Evolutionary conservation across 2,888 invertebrate genomes (phyloP).

Genomic region (Linnaemya tessellans): DNA sequence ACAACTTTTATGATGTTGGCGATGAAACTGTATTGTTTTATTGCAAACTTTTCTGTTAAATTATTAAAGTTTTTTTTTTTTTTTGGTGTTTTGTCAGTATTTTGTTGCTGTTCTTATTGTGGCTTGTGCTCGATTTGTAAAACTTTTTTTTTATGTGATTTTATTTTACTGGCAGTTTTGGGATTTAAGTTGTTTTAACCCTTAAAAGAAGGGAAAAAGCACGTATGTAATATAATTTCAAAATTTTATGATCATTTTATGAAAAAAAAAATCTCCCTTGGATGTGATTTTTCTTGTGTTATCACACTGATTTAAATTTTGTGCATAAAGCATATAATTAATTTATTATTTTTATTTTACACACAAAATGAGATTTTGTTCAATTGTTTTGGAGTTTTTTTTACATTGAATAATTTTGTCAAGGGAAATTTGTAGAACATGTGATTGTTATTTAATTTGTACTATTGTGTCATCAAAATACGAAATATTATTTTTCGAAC

Average conservation of each 20-base stretch:
- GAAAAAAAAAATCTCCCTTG: background rate
- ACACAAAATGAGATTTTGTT: too few species aligned
- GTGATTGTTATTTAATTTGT: too few species aligned
- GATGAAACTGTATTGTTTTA: slow-evolving; percentile 10
- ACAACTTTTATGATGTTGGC: slow-evolving; percentile 43
- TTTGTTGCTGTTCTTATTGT: background rate
- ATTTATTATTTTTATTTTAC: too few species aligned
- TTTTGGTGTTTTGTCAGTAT: background rate
- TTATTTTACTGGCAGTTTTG: background rate
- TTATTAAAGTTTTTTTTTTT: slow-evolving; percentile 23
- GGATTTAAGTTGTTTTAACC: background rate
- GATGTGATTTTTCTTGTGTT: background rate
- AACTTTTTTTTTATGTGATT: slow-evolving; percentile 10
- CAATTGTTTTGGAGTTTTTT: too few species aligned
- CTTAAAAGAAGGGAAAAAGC: background rate
- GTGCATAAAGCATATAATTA: too few species aligned
- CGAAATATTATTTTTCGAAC: too few species aligned
- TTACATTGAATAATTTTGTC: too few species aligned
- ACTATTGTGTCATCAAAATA: too few species aligned
- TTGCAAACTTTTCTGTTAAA: slow-evolving; percentile 22
- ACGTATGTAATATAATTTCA: background rate
- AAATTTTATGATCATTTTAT: background rate
- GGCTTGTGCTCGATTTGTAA: background rate
- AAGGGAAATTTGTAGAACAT: too few species aligned
- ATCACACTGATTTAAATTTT: too few species aligned